Percentiles rank a stretch among this genome's conserved stretches.
Evolutionary conservation across 2,797 vertebrate species (phyloP).

Genomic region (Caiman crocodilus): DNA sequence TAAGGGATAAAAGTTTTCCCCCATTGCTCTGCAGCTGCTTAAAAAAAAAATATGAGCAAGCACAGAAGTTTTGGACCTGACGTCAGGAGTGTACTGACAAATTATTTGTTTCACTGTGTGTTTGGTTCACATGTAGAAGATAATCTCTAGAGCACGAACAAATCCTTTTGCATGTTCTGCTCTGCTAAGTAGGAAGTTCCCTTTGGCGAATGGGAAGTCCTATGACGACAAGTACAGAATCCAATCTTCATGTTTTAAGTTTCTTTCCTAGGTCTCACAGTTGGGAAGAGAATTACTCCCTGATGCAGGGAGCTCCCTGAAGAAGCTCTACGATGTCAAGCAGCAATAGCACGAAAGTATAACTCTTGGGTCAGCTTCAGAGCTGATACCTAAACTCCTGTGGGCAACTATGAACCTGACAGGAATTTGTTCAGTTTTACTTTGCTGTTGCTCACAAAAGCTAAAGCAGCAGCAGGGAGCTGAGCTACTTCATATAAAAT

Average conservation of each 20-base stretch:
- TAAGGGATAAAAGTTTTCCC: neutral
- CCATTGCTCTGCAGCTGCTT: neutral
- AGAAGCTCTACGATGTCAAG: neutral
- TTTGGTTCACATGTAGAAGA: neutral
- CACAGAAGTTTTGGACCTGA: neutral
- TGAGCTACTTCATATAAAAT: neutral
- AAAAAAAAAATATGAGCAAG: rapidly evolving
- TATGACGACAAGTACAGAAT: neutral
- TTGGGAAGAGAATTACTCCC: neutral
- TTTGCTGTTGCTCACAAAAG: neutral
- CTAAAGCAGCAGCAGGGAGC: neutral
- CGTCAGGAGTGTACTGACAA: neutral
- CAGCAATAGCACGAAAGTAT: neutral
- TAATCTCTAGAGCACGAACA: neutral
- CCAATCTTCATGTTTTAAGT: neutral
- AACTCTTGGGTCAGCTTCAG: neutral
- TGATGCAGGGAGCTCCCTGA: rapidly evolving
- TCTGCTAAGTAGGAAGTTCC: neutral
- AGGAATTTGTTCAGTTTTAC: neutral
- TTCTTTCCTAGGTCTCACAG: neutral
- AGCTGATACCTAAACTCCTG: neutral
- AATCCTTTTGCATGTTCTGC: neutral
- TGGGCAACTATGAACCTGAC: neutral
- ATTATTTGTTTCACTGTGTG: neutral
- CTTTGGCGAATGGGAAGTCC: neutral